These are phyloP conservation scores for Pristionchus mayeri DNA, from an alignment of 2,888 invertebrate species.

Conservation along the genomic window DNA sequence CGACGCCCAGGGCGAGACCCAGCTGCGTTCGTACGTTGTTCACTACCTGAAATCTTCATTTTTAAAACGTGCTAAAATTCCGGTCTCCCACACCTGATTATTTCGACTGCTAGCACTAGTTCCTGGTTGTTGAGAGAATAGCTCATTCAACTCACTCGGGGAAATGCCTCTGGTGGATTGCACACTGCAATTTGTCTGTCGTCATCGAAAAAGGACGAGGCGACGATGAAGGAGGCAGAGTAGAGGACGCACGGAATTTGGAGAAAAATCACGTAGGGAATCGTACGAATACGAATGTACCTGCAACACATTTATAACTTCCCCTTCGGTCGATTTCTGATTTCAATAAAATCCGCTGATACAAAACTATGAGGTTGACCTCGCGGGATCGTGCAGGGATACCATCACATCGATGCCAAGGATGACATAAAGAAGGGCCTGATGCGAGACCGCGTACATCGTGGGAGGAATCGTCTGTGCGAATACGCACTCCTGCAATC, in stretches of 20 bases:
- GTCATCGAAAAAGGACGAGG: background rate
- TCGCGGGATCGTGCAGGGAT: background rate
- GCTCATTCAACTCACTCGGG: background rate
- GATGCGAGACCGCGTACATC: background rate
- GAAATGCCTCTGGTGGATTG: constrained; percentile 18
- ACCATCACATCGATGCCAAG: background rate
- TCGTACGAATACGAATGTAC: background rate
- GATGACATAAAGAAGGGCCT: background rate
- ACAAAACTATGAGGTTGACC: background rate
- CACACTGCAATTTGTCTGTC: background rate
- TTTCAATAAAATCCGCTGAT: background rate
- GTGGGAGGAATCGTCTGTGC: background rate
- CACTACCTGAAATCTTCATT: too few species aligned
- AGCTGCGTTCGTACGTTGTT: background rate
- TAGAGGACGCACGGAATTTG: background rate
- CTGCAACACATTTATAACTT: background rate
- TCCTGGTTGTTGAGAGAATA: too few species aligned
- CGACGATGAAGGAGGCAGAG: background rate
- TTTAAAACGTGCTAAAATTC: too few species aligned
- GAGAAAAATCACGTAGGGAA: background rate
- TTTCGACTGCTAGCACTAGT: too few species aligned
- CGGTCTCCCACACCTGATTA: too few species aligned
- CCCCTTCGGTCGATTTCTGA: too few species aligned
- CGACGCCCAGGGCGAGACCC: background rate
- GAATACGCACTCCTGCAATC: background rate